phyloP scores from a whole-genome alignment of 1,140 invertebrate genomes.

The Meteorus sp. region DNA sequence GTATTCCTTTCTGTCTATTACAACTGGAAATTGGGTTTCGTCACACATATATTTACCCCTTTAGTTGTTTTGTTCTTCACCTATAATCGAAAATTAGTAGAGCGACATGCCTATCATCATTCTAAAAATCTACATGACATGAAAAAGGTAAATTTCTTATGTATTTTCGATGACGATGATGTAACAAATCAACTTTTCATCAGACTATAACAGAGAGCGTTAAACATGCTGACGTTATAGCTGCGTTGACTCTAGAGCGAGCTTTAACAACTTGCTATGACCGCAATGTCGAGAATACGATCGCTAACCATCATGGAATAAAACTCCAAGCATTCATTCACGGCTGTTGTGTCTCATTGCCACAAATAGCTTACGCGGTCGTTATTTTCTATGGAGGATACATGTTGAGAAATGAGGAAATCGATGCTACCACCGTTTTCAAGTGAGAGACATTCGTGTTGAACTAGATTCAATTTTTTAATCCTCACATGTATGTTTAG shows the following conservation, averaged over 20 bases:
- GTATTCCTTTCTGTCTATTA: constrained; percentile 8
- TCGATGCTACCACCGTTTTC: constrained; percentile 10
- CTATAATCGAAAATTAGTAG: neutral
- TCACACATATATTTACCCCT: constrained; percentile 10
- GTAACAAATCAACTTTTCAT: too few relatives aligned
- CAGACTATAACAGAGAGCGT: constrained; percentile 10
- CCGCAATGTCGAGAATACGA: neutral
- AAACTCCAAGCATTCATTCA: constrained; percentile 4
- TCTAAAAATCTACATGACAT: neutral
- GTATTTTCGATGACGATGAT: constrained; percentile 10
- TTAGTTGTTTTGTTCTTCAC: neutral
- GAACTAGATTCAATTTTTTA: too few relatives aligned
- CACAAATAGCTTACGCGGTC: constrained; percentile 15
- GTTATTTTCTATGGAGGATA: constrained; percentile 16
- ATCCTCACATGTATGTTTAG: neutral
- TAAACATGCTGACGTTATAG: constrained; percentile 9
- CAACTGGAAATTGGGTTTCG: constrained; percentile 17
- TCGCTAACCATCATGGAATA: neutral
- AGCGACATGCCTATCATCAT: neutral
- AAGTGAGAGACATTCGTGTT: too few relatives aligned
- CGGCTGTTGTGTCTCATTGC: constrained; percentile 5
- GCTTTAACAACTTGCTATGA: neutral
- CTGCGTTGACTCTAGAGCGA: constrained; percentile 9
- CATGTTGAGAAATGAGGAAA: constrained; percentile 13
- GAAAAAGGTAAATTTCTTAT: neutral